Conservation (phyloP, 2,797 vertebrate species). For the Sorex maritimensis region DNA sequence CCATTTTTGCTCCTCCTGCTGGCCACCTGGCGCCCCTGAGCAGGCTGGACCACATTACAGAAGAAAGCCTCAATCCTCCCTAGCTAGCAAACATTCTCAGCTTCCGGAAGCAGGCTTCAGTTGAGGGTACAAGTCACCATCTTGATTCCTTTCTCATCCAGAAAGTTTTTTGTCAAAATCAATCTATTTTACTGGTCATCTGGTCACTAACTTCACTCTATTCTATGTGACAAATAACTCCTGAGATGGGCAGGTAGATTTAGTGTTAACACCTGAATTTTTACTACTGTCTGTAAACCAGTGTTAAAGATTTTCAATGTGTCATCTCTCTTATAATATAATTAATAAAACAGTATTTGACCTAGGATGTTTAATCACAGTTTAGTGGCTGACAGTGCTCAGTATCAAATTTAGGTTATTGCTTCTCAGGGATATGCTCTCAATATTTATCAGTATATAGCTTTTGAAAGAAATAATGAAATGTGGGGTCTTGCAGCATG, state of each 20-base stretch:
- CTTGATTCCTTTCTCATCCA: slow-evolving; percentile 69
- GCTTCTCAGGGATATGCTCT: slow-evolving; percentile 56
- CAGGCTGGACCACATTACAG: neutral
- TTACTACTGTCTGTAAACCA: slow-evolving; percentile 80
- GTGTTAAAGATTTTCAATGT: slow-evolving; percentile 83
- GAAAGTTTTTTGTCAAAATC: slow-evolving; percentile 75
- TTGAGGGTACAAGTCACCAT: slow-evolving; percentile 31
- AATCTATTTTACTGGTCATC: slow-evolving; percentile 74
- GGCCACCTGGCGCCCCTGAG: neutral
- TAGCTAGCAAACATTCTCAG: neutral
- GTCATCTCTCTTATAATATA: slow-evolving; percentile 76
- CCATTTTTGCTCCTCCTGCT: neutral
- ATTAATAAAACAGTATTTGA: slow-evolving; percentile 80
- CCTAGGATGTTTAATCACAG: slow-evolving; percentile 79
- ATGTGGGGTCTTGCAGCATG: neutral
- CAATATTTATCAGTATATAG: slow-evolving; percentile 53
- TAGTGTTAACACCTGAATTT: slow-evolving; percentile 78
- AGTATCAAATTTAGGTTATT: slow-evolving; percentile 66
- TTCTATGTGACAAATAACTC: slow-evolving; percentile 75
- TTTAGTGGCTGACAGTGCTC: slow-evolving; percentile 72
- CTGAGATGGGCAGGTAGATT: slow-evolving; percentile 67
- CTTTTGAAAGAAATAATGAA: slow-evolving; percentile 11
- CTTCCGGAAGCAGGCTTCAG: neutral
- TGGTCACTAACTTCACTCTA: slow-evolving; percentile 75
- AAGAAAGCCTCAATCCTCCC: neutral